These are phyloP conservation scores for Tenualosa thibaudeaui DNA, from an alignment of 2,797 vertebrate genomes.

Conservation along the genomic window DNA sequence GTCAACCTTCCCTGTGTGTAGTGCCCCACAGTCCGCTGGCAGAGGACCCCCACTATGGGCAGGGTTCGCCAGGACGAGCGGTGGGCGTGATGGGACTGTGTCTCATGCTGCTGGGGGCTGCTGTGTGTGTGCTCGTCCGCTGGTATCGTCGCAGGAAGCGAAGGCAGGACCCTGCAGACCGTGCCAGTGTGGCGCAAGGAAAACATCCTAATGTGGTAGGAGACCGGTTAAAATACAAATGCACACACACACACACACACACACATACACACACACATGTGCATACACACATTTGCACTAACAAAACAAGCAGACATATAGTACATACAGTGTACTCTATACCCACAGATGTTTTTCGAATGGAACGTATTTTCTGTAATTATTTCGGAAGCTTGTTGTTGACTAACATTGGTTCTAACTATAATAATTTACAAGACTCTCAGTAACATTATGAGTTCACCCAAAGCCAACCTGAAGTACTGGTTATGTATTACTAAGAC, in stretches of 20 bases:
- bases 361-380: too few relatives aligned
- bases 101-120: slow-evolving; percentile 58
- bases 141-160: slow-evolving; percentile 63
- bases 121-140: slow-evolving; percentile 58
- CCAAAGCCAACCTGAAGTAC: background rate
- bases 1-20: slow-evolving; percentile 41
- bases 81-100: slow-evolving; percentile 65
- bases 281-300: background rate
- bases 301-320: background rate
- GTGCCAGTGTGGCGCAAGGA: slow-evolving; percentile 76
- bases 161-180: slow-evolving; percentile 63
- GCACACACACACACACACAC: background rate
- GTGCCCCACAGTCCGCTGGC: slow-evolving; percentile 68
- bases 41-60: slow-evolving; percentile 49
- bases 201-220: slow-evolving; percentile 86
- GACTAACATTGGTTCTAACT: too few relatives aligned
- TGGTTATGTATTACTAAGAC: background rate
- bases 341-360: too few relatives aligned
- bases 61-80: slow-evolving; percentile 68
- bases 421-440: background rate
- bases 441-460: background rate
- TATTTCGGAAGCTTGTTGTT: too few relatives aligned
- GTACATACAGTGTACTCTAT: too few relatives aligned
- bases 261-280: background rate
- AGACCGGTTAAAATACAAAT: background rate